Evolutionary conservation across 2,113 vertebrate genomes (phyloP).

Genomic region (Otolemur garnettii): DNA sequence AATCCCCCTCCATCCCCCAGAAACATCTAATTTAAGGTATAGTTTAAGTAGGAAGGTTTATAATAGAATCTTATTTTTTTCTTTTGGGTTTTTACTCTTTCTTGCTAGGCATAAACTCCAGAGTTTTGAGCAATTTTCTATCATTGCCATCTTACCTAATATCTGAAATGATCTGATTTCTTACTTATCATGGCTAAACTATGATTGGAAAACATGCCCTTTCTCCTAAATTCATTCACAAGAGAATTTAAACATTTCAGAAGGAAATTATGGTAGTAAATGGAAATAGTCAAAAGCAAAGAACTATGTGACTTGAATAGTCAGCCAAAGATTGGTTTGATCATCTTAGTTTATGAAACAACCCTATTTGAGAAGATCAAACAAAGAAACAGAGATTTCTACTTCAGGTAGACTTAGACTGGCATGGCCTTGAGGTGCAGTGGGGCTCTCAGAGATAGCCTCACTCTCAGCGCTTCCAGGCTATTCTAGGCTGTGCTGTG

Average conservation of each 20-base stretch:
- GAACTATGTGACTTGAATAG: not conserved
- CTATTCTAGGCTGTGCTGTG: not conserved
- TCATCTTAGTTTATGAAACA: not conserved
- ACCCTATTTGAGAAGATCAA: not conserved
- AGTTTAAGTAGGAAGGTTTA: not conserved
- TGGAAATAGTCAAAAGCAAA: conserved; percentile 31
- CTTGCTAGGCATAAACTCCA: not conserved
- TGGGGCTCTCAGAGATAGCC: not conserved
- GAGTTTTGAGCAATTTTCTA: not conserved
- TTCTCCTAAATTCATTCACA: conserved; percentile 5
- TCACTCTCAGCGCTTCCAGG: not conserved
- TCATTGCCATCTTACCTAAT: not conserved
- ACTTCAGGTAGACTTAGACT: not conserved
- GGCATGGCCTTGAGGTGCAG: not conserved
- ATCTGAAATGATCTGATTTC: conserved; percentile 21
- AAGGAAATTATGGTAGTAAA: conserved; percentile 47
- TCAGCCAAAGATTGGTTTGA: conserved; percentile 25
- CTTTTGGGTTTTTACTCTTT: not conserved
- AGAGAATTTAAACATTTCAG: conserved; percentile 52
- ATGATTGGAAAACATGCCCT: not conserved
- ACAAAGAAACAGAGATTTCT: conserved; percentile 8
- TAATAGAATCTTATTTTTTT: not conserved
- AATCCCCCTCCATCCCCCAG: not conserved
- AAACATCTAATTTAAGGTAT: not conserved
- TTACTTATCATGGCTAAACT: not conserved